Percentiles rank a stretch among this genome's conserved stretches.
Evolutionary conservation across 2,797 vertebrate species (phyloP).

Genomic region (Clarias pachynema): DNA sequence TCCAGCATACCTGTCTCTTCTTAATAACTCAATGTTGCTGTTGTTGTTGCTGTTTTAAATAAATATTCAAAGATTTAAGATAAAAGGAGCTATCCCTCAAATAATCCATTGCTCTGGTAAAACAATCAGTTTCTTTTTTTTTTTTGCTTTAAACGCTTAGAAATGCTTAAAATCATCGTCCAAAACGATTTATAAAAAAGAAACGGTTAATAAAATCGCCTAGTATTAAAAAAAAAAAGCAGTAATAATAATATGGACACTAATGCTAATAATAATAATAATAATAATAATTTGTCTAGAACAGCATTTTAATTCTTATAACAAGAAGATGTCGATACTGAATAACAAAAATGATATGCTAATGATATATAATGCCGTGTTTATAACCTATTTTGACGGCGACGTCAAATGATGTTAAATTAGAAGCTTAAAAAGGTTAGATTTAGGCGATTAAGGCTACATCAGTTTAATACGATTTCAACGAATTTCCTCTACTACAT

Average conservation of each 20-base stretch:
- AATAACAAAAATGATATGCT: not conserved
- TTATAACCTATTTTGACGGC: not conserved
- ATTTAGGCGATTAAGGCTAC: not conserved
- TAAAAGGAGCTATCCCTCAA: not conserved
- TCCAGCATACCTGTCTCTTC: too few species aligned
- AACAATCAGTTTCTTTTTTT: not conserved
- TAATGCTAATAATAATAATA: too few species aligned
- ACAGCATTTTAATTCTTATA: not conserved
- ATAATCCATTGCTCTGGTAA: not conserved
- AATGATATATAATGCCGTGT: not conserved
- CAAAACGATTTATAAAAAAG: too few species aligned
- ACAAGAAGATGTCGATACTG: not conserved
- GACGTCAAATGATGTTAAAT: not conserved
- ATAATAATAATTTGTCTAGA: not conserved
- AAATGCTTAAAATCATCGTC: not conserved
- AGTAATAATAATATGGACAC: too few species aligned
- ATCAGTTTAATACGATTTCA: not conserved
- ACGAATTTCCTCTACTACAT: not conserved
- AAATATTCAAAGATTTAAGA: not conserved
- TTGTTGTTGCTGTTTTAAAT: not conserved
- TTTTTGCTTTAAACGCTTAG: not conserved
- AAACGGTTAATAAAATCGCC: too few species aligned
- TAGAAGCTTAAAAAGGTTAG: too few species aligned
- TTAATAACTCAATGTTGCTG: too few species aligned
- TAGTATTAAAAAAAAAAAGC: too few species aligned